phyloP scores from a whole-genome alignment of 2,113 vertebrate genomes.

The Elephantulus edwardii region DNA sequence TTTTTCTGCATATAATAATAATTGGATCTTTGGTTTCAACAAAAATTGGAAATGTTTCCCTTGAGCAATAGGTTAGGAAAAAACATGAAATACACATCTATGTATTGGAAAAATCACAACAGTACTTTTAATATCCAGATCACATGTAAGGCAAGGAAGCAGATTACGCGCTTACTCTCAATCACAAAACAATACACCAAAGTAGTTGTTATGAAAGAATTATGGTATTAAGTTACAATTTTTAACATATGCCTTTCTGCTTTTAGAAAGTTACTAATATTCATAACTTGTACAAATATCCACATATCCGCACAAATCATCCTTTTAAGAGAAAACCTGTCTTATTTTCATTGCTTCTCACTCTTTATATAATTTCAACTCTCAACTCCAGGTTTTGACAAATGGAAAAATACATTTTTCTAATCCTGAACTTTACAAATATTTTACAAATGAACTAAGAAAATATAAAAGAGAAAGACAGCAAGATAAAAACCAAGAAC shows the following conservation, averaged over 20 bases:
- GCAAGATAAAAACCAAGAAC: background rate
- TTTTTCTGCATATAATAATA: background rate
- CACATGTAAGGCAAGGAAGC: background rate
- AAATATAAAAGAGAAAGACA: slow-evolving; percentile 4
- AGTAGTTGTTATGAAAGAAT: background rate
- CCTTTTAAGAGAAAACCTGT: slow-evolving; percentile 8
- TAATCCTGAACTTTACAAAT: background rate
- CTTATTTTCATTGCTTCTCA: background rate
- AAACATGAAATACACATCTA: background rate
- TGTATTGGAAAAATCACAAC: background rate
- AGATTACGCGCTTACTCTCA: background rate
- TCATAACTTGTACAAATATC: background rate
- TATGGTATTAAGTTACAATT: background rate
- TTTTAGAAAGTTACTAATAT: background rate
- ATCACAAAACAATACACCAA: background rate
- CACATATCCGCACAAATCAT: background rate
- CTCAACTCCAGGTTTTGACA: background rate
- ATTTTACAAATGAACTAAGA: slow-evolving; percentile 1
- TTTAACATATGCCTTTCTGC: background rate
- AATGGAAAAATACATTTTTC: background rate
- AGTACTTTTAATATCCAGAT: background rate
- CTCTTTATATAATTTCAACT: background rate
- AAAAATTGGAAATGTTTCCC: background rate
- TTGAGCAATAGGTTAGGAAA: background rate
- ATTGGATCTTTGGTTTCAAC: background rate